Base-by-base conservation (phyloP, 2,797 vertebrate genomes). In the Scolopax bukidnonensis region DNA sequence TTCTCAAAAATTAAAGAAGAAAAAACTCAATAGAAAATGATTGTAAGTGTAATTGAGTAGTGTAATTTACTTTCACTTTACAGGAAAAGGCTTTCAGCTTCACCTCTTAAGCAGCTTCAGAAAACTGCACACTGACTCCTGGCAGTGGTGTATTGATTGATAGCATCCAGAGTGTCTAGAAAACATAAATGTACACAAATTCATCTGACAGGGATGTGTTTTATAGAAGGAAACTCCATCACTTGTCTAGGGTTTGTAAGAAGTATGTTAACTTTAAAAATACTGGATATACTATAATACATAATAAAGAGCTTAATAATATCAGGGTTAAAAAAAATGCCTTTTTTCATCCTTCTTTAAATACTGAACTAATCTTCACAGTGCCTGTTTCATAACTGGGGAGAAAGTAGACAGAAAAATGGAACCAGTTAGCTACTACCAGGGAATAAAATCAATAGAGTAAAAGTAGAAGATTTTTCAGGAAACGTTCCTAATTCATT, bases 1-100 rank as follows among this genome's bases (percentile, higher is more conserved):
- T 95, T 95, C 69, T 74, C 64, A 74, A 93, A 93, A 91, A 93
- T 87, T 79, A 90, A 67, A 67, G 81, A 80, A 73, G 71, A 87
- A 95, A 93, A 94, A 94, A 73, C 47, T 92, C 86, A 82, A 94
- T 95, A 74, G 67, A 76, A 89, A 90, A 74, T 83, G 78, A 93
- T 81, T 84, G 33, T 68, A 61, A 75, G 69, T 92, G 71, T 94
- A 95, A 94, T 57, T 92, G 92, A 96, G 94, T 68, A 68, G 76
- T 86, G 41, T 89, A 96, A 91, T 97, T 94, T 90, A 93, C 94
- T 96, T 92, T 91, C 78, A 79, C 64, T 95, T 97, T 96, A 94
- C 92, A 92, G 95, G 95, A 96, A 96, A 85, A 92, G 48, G 87
- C 92, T 96, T 96, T 96, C 89, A 92, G 87, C 71, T 85, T 89